A percentile compares a stretch with the other conserved stretches of the same genome.
phyloP scores from a whole-genome alignment of 2,113 vertebrate species.

The Corvus cornix region DNA sequence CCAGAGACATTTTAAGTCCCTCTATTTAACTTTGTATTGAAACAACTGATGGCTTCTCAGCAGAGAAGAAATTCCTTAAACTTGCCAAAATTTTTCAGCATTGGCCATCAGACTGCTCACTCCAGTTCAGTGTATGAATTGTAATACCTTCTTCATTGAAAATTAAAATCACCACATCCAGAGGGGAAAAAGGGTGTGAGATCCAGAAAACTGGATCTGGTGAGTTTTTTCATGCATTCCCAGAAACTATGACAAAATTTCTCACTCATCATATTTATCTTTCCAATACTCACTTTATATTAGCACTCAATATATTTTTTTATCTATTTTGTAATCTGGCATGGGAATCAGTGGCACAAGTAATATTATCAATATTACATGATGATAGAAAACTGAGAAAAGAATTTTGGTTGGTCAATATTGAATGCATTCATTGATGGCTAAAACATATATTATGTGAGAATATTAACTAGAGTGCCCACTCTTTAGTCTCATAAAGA shows the following conservation, averaged over 20 bases:
- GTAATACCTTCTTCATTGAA: neutral
- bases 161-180: neutral
- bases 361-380: too few species aligned
- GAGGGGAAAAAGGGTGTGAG: rapidly evolving
- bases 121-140: neutral
- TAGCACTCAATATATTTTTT: neutral
- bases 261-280: neutral
- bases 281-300: neutral
- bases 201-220: neutral
- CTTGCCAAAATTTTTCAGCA: neutral
- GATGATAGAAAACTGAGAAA: neutral
- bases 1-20: neutral
- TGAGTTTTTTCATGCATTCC: neutral
- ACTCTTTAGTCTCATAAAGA: neutral
- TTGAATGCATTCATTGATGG: neutral
- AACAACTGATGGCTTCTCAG: neutral
- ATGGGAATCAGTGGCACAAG: neutral
- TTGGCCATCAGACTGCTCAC: neutral
- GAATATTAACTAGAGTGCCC: neutral
- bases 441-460: neutral
- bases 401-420: neutral
- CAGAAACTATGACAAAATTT: neutral
- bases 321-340: neutral
- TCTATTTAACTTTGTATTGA: neutral
- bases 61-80: neutral